Percentiles rank a stretch among this genome's conserved stretches.
Evolutionary conservation across 2,113 vertebrate species (phyloP).

Genomic region (Sander lucioperca): DNA sequence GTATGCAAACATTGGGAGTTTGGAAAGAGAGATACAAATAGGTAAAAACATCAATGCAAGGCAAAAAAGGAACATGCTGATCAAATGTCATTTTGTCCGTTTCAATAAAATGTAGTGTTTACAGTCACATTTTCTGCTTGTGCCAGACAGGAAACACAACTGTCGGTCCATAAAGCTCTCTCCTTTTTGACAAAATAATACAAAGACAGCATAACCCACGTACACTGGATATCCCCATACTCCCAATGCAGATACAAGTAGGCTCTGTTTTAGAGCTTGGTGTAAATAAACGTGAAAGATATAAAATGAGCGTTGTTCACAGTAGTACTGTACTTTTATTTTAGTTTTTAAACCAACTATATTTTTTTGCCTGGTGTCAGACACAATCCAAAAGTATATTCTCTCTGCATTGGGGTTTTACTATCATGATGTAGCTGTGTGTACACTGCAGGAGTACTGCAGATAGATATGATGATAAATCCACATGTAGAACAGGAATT

Average conservation of each 20-base stretch:
- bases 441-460: not conserved
- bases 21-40: not conserved
- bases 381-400: not conserved
- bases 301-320: not conserved
- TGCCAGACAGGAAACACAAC: conserved; percentile 54
- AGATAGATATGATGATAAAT: not conserved
- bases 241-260: not conserved
- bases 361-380: not conserved
- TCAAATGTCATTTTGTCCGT: not conserved
- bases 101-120: not conserved
- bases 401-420: not conserved
- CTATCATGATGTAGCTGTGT: not conserved
- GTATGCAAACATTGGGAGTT: conserved; percentile 21
- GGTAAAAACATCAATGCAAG: conserved; percentile 13
- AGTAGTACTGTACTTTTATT: not conserved
- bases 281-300: not conserved
- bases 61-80: conserved; percentile 23
- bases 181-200: not conserved
- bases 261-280: not conserved
- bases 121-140: conserved; percentile 23
- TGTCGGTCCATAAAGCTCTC: conserved; percentile 5
- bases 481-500: not conserved
- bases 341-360: not conserved
- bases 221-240: not conserved
- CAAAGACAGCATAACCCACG: conserved; percentile 4